Percentiles rank a stretch among this genome's conserved stretches.
Evolutionary conservation across 2,113 vertebrate genomes (phyloP).

Genomic region (Vombatus ursinus): DNA sequence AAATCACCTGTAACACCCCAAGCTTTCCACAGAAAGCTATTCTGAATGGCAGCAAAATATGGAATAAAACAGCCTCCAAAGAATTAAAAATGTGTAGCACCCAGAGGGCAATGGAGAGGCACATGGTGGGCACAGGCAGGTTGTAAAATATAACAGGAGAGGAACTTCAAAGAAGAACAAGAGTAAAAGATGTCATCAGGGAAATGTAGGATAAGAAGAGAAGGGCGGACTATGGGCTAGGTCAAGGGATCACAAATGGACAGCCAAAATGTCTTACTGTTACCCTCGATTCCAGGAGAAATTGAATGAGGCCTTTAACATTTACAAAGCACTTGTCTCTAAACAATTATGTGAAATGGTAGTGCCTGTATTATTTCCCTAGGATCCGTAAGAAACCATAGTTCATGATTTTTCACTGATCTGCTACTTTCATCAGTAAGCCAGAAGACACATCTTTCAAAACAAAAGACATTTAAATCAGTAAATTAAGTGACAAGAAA

Average conservation of each 20-base stretch:
- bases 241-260: neutral
- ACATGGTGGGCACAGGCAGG: neutral
- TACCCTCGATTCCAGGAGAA: neutral
- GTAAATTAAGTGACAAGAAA: neutral
- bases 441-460: neutral
- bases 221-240: neutral
- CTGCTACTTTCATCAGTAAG: neutral
- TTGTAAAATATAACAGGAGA: neutral
- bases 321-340: neutral
- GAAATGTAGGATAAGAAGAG: neutral
- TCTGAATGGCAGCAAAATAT: neutral
- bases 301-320: neutral
- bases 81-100: neutral
- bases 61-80: neutral
- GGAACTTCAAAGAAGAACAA: neutral
- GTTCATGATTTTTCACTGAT: neutral
- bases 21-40: neutral
- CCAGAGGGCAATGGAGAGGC: neutral
- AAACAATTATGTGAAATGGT: neutral
- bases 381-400: neutral
- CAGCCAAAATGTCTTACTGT: neutral
- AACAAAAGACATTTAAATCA: neutral
- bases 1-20: neutral
- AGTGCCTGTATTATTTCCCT: neutral
- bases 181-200: neutral